Conservation (phyloP, 2,797 vertebrate species). For the Artibeus lituratus region DNA sequence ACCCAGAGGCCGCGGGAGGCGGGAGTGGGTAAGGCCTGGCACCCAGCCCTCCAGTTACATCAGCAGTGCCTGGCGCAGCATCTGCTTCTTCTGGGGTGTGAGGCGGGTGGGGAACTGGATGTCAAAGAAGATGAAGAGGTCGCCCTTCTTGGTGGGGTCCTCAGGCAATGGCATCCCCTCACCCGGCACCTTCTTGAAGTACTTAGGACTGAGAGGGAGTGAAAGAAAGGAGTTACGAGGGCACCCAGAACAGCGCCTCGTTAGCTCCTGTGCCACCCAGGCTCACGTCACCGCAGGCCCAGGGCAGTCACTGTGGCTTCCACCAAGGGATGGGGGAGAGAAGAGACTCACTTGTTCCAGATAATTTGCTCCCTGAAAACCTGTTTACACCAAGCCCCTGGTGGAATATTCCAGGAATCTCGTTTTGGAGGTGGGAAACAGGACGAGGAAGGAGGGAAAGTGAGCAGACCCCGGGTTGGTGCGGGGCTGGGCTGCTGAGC, state of each 20-base stretch:
- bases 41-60: background rate
- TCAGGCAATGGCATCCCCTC: constrained; percentile 92
- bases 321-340: background rate
- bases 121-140: constrained; percentile 91
- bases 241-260: background rate
- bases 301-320: background rate
- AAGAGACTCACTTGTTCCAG: background rate
- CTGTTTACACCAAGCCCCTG: background rate
- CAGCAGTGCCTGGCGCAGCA: constrained; percentile 86
- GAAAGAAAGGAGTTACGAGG: background rate
- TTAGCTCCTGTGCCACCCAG: background rate
- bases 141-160: constrained; percentile 85
- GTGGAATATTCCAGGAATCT: background rate
- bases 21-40: background rate
- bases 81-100: constrained; percentile 83
- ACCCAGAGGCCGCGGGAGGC: background rate
- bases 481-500: background rate
- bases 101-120: constrained; percentile 90
- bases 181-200: constrained; percentile 88
- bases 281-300: background rate
- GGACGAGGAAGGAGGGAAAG: background rate
- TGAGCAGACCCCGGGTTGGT: background rate
- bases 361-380: background rate
- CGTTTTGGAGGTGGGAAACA: background rate
- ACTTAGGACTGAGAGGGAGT: constrained; percentile 85